Evolutionary conservation across 2,888 invertebrate species (phyloP), one percentile per base, ranked within the genome.

Genomic region (Hemithea aestivaria): DNA sequence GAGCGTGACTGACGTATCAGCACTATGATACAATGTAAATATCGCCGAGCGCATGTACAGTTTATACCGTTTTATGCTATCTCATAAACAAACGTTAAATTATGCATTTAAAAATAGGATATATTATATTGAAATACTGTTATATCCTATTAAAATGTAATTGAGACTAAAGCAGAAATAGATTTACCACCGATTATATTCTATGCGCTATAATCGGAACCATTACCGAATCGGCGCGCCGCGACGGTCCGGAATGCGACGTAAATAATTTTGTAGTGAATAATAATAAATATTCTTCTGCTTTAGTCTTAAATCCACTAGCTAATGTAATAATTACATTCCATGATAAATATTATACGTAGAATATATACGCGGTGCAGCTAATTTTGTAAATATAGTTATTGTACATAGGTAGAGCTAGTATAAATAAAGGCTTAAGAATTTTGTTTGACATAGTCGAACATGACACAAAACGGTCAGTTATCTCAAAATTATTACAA

Each of bases 391-490:
- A 85, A 80, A 85, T 75, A 67, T 65, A 62, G 62, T 49, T 68
- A 70, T 68, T 83, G 73, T 80, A 82, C 81, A 84, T 76, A 82
- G 62, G 49, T 76, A 82, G 62, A 48, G 75, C 61, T 71, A 61
- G 58, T 53, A 51, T 51, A 51, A 35, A 58, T 62, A 56, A 45
- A 47, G 56, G 65, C 60, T 60, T 45, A 55, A 56, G 48, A 40
- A 55, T 51, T 56, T 50, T 30, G 45, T 58, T 62, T 60, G 65
- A 66, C 62, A 49, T 56, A 53, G 68, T 67, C 66, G 50, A 49
- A 47, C 36, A 40, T 44, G 44, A 33, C 40, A 43, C 34, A 39
- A 42, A 40, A 46, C 40, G 48, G 48, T 51, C 48, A 48, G 46
- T 53, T 48, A 42, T 41, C 39, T 37, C 31, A 37, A 41, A 41